Evolutionary conservation across 2,113 vertebrate species (phyloP), one percentile per base, ranked within the genome.

Genomic region (Triplophysa tibetana): DNA sequence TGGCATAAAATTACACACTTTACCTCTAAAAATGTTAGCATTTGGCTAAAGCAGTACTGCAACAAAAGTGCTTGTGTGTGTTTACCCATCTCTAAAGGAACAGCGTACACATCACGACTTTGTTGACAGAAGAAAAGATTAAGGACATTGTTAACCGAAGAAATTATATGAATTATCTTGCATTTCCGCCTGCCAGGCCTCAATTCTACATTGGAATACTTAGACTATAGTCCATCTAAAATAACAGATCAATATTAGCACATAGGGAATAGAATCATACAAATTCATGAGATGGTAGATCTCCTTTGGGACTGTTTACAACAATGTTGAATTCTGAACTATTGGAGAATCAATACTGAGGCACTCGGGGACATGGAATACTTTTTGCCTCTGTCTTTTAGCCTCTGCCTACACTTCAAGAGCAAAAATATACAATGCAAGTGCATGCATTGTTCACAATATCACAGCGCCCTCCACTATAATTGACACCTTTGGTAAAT

Each of bases 191-290:
- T 63, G 60, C 8, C 38, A 43, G 38, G 8, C 14, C 3, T 19
- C 9, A 2, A 24, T 54, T 74, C 56, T 45, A 74, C 14, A 61
- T 74, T 74, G 21, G n/a, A 74, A 43, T 45, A 60, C 21, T 61
- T n/a, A 45, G 56, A 14, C 56, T 61, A 58, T 41, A 61, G 33
- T 48, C 38, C 72, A 75, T 21, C 21, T 43, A 38, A 29, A 69
- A 78, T 74, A 77, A 14, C 65, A 56, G 54, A 50, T 75, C 62
- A 77, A 84, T 84, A 72, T 81, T 84, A 76, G 26, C 75, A 82
- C 65, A 67, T 50, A 43, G 45, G 65, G 75, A 82, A 70, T 84
- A 76, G 74, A 76, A 74, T 24, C 50, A 13, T 66, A 76, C 65
- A 70, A 79, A 84, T 82, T 79, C 80, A 84, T 72, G 80, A 70